A percentile compares a stretch with the other conserved stretches of the same genome.
These are phyloP conservation scores for Chrysodeixis includens DNA, from an alignment of 2,888 invertebrate genomes.

Conservation along the genomic window DNA sequence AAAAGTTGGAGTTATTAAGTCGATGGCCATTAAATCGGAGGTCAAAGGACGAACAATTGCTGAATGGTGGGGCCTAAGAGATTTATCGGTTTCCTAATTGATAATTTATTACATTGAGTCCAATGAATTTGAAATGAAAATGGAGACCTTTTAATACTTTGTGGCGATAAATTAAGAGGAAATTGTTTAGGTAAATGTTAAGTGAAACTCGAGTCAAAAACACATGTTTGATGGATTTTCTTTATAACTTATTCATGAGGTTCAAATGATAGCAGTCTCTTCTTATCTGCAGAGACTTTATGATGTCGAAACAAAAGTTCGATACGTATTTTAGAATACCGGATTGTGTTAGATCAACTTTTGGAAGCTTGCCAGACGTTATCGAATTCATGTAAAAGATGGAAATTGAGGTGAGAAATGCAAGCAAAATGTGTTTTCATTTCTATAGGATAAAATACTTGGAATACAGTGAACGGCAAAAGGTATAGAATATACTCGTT, in stretches of 20 bases:
- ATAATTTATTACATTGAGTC: slow-evolving; percentile 59
- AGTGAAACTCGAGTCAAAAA: slow-evolving; percentile 39
- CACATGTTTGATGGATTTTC: neutral
- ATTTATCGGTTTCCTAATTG: slow-evolving; percentile 61
- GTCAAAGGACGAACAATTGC: slow-evolving; percentile 63
- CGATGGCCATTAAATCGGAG: slow-evolving; percentile 70
- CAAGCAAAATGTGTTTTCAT: slow-evolving; percentile 51
- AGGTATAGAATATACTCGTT: slow-evolving; percentile 11
- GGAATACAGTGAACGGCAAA: slow-evolving; percentile 39
- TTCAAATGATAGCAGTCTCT: slow-evolving; percentile 14
- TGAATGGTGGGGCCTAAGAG: slow-evolving; percentile 48
- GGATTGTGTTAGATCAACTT: slow-evolving; percentile 55
- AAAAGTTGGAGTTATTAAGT: slow-evolving; percentile 77
- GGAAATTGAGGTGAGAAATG: slow-evolving; percentile 81
- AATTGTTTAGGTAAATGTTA: slow-evolving; percentile 35
- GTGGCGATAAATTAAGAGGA: slow-evolving; percentile 43
- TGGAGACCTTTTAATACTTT: slow-evolving; percentile 47
- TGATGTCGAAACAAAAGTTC: slow-evolving; percentile 55
- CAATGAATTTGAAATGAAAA: slow-evolving; percentile 58
- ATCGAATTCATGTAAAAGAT: slow-evolving; percentile 83
- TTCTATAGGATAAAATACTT: slow-evolving; percentile 46
- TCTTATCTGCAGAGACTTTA: slow-evolving; percentile 29
- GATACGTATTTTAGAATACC: slow-evolving; percentile 54
- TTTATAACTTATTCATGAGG: slow-evolving; percentile 7
- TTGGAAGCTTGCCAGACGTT: slow-evolving; percentile 80